These are phyloP conservation scores for Diceros bicornis DNA, from an alignment of 2,797 vertebrate genomes.

Conservation along the genomic window DNA sequence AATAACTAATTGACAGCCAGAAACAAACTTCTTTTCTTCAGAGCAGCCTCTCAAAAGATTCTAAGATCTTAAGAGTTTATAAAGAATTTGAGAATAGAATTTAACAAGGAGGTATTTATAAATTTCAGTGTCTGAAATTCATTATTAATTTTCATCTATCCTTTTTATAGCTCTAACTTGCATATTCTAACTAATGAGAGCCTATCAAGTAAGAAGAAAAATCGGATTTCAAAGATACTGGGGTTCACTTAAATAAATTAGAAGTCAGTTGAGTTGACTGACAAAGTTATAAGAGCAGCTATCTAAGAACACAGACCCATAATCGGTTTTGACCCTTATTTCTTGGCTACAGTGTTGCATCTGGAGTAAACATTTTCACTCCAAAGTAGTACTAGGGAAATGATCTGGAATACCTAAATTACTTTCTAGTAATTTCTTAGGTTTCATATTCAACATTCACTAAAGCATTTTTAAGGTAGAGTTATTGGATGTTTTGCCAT, in stretches of 20 bases:
- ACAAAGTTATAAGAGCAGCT: neutral
- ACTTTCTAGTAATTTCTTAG: conserved; percentile 28
- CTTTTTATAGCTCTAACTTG: conserved; percentile 11
- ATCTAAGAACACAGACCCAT: neutral
- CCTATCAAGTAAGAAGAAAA: conserved; percentile 57
- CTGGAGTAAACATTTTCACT: neutral
- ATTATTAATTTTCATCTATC: conserved; percentile 51
- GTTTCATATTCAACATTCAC: neutral
- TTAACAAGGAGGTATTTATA: conserved; percentile 17
- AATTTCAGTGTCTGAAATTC: conserved; percentile 42
- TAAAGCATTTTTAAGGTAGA: conserved; percentile 4
- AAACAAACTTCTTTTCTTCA: neutral
- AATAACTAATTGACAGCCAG: neutral
- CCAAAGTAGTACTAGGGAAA: neutral
- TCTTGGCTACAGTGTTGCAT: neutral
- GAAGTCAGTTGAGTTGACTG: conserved; percentile 37
- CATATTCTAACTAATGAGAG: conserved; percentile 49
- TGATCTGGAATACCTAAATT: neutral
- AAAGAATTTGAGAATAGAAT: conserved; percentile 57
- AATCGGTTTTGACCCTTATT: neutral
- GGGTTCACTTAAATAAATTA: conserved; percentile 46
- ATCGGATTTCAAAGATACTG: conserved; percentile 1
- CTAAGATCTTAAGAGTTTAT: conserved; percentile 35
- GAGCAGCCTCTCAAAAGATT: neutral
- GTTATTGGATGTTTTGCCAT: neutral